Evolutionary conservation across 1,140 invertebrate species (phyloP).

Genomic region (Pseudomyrmex sp.): DNA sequence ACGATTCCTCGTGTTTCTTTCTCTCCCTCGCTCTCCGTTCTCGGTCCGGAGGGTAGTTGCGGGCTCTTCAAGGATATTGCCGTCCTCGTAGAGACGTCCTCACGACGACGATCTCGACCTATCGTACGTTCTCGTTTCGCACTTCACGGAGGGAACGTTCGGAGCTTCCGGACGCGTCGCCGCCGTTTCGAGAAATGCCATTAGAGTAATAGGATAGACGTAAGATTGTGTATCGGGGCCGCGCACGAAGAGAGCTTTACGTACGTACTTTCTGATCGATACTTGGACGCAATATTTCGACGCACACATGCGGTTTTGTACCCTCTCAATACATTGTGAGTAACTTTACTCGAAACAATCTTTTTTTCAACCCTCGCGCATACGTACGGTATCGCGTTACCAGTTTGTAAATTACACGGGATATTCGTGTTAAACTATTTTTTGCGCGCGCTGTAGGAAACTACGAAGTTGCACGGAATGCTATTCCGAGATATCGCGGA

Average conservation of each 20-base stretch:
- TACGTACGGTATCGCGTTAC: not conserved
- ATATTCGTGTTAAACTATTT: not conserved
- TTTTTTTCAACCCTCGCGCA: not conserved
- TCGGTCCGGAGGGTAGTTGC: slow-evolving; percentile 47
- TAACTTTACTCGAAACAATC: not conserved
- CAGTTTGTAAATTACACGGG: slow-evolving; percentile 15
- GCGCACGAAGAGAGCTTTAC: not conserved
- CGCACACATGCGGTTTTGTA: not conserved
- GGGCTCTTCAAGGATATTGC: slow-evolving; percentile 54
- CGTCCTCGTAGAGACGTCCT: slow-evolving; percentile 17
- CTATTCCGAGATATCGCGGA: not conserved
- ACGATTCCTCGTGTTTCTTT: slow-evolving; percentile 49
- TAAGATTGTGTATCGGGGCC: slow-evolving; percentile 26
- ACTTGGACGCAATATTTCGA: slow-evolving; percentile 13
- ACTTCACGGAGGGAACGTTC: not conserved
- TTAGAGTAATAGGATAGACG: slow-evolving; percentile 37
- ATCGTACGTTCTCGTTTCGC: slow-evolving; percentile 14
- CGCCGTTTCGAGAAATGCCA: slow-evolving; percentile 28
- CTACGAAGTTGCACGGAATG: not conserved
- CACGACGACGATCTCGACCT: slow-evolving; percentile 25
- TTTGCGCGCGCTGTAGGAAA: not conserved
- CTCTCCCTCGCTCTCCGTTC: slow-evolving; percentile 11
- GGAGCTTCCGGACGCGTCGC: slow-evolving; percentile 17
- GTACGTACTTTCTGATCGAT: slow-evolving; percentile 7
- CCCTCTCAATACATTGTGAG: not conserved